Percentiles rank a stretch among this genome's conserved stretches.
phyloP scores from a whole-genome alignment of 2,888 invertebrate genomes.

The Allacma fusca region DNA sequence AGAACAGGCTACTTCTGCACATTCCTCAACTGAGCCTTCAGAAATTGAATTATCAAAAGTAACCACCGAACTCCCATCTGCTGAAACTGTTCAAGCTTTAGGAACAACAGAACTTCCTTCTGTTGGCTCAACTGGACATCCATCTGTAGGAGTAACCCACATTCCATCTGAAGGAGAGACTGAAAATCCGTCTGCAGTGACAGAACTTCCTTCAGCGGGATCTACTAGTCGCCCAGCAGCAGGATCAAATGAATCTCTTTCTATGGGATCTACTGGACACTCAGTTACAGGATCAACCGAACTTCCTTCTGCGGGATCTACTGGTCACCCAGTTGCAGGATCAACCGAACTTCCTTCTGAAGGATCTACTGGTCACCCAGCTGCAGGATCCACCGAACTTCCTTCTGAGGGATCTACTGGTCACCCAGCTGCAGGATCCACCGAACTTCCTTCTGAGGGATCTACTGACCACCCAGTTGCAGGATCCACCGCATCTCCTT shows the following conservation, averaged over 20 bases:
- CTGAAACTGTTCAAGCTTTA: neutral
- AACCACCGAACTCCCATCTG: neutral
- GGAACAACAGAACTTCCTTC: neutral
- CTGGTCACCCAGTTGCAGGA: no score
- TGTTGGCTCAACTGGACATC: neutral
- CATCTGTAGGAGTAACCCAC: no score
- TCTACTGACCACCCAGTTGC: no score
- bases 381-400: slow-evolving; percentile 9
- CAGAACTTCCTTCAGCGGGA: neutral
- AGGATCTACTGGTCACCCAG: no score
- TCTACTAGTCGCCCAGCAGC: neutral
- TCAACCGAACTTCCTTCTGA: neutral
- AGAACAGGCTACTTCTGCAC: neutral
- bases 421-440: no score
- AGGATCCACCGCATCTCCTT: no score
- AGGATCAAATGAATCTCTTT: neutral
- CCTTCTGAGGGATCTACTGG: neutral
- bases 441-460: neutral
- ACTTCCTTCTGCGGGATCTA: neutral
- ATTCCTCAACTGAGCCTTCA: neutral
- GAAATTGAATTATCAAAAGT: neutral
- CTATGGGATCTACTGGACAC: no score
- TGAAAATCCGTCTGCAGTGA: neutral
- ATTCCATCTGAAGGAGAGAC: no score
- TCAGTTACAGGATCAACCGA: no score